Evolutionary conservation across 2,113 vertebrate genomes (phyloP), one percentile per base, ranked within the genome.

Genomic region (Centrocercus urophasianus): DNA sequence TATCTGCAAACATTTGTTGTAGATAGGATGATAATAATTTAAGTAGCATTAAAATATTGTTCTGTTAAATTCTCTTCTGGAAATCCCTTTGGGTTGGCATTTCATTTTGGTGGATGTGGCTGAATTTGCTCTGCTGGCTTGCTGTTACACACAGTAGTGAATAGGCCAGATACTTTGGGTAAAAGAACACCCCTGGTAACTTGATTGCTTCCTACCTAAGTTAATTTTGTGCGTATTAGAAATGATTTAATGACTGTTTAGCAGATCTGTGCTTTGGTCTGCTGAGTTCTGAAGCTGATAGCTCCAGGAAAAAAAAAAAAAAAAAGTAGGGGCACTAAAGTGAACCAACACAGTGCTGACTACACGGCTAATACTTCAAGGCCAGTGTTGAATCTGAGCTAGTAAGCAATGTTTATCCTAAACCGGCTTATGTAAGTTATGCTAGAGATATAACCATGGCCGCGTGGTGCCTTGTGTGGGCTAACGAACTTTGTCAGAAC

Each of bases 161-260:
- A 42, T 48, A 70, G 40, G 27, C 91, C 72, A 72, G 28, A 71
- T 80, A 88, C 19, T 17, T 86, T 88, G 90, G 28, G 38, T 92
- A 88, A 67, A 38, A 57, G 69, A 74, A 5, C 16, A 6, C 4
- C 3, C 15, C 43, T 20, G 17, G 15, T 61, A 73, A 76, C 77
- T 50, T 61, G 34, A 52, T 77, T 83, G 34, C 40, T 80, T 91
- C 60, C 25, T 77, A 42, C 17, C 14, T 69, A 38, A 83, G 38
- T 80, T 88, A 67, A 86, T 93, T 81, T 80, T 90, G 69, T 83
- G 72, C 32, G 12, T 63, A 56, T 88, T 83, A 77, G 67, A 93
- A 91, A 74, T 86, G 64, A 71, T 74, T n/a, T 12, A 80, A 60
- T 60, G 52, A 60, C 38, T 88, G 0, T 77, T 34, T 56, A 88